Conservation (phyloP, 2,888 invertebrate genomes). For the Leucania comma region DNA sequence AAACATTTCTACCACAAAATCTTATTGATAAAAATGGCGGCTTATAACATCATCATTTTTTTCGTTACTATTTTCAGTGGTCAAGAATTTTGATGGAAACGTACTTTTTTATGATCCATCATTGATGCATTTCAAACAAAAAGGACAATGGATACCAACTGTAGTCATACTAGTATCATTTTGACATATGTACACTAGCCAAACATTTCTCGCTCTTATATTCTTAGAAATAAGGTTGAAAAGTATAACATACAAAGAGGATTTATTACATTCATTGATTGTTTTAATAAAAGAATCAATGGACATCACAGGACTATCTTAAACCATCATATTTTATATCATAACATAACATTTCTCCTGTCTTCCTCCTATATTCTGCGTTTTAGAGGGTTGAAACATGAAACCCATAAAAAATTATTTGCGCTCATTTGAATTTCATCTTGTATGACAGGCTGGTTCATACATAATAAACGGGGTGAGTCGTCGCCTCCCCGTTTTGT, state of each 20-base stretch:
- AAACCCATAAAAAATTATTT: conserved; percentile 85
- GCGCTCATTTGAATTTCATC: conserved; percentile 86
- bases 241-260: not conserved
- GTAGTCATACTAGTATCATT: not conserved
- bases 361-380: conserved; percentile 28
- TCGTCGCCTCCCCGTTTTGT: conserved; percentile 45
- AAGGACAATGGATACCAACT: not conserved
- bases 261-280: not conserved
- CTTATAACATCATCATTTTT: too few relatives aligned
- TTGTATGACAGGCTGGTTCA: conserved; percentile 77
- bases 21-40: conserved; percentile 43
- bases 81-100: conserved; percentile 14
- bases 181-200: not conserved
- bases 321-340: conserved; percentile 8
- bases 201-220: not conserved
- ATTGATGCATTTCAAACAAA: conserved; percentile 4
- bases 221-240: not conserved
- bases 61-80: conserved; percentile 1
- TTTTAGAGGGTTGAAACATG: conserved; percentile 77
- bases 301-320: not conserved
- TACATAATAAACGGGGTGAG: conserved; percentile 81
- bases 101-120: not conserved
- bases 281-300: not conserved
- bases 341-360: not conserved
- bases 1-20: conserved; percentile 43